phyloP scores from a whole-genome alignment of 1,140 invertebrate genomes.

The Danaus melanippus region DNA sequence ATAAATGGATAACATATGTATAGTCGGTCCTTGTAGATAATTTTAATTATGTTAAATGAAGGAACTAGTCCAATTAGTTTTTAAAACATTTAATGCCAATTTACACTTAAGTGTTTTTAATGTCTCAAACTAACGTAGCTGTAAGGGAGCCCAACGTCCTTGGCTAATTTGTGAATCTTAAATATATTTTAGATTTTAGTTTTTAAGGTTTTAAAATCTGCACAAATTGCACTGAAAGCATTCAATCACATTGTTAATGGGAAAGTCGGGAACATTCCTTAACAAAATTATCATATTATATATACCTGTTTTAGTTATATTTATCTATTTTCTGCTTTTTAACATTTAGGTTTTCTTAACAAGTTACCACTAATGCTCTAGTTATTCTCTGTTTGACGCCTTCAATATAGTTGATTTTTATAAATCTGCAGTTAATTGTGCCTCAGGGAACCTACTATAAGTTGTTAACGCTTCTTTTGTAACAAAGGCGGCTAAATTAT shows the following conservation, averaged over 20 bases:
- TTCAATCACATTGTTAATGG: too few species aligned
- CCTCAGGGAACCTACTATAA: too few species aligned
- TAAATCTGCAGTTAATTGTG: too few species aligned
- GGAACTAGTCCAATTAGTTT: conserved; percentile 60
- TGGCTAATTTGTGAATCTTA: conserved; percentile 34
- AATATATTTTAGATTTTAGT: conserved; percentile 17
- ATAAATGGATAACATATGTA: too few species aligned
- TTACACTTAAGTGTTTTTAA: conserved; percentile 31
- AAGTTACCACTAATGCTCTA: conserved; percentile 23
- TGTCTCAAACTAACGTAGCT: conserved; percentile 43
- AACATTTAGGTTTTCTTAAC: conserved; percentile 12
- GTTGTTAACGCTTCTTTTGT: too few species aligned
- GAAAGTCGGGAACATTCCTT: too few species aligned
- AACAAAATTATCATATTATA: too few species aligned
- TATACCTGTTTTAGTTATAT: not conserved
- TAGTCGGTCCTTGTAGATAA: conserved; percentile 27
- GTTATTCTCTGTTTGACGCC: conserved; percentile 4
- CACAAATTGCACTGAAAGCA: conserved; percentile 13
- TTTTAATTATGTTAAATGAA: conserved; percentile 51
- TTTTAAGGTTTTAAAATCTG: conserved; percentile 20
- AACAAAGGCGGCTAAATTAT: too few species aligned
- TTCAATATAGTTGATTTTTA: not conserved
- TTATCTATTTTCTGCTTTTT: conserved; percentile 4
- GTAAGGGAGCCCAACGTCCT: conserved; percentile 27
- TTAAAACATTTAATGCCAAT: conserved; percentile 55